These are phyloP conservation scores for Columba livia DNA, from an alignment of 2,113 vertebrate genomes.

Conservation along the genomic window DNA sequence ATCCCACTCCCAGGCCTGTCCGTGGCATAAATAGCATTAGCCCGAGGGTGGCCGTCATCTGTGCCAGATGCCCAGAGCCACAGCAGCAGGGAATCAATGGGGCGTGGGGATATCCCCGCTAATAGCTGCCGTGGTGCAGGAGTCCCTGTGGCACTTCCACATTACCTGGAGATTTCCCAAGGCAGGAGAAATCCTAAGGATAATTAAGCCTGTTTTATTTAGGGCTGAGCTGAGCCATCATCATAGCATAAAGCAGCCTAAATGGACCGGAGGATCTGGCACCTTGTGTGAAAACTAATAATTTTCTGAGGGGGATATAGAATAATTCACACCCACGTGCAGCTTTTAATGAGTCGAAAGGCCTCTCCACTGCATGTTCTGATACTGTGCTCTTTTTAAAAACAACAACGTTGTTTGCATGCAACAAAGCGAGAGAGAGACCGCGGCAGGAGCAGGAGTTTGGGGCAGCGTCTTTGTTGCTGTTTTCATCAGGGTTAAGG, in stretches of 20 bases:
- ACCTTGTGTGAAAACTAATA: conserved; percentile 59
- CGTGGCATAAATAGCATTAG: conserved; percentile 41
- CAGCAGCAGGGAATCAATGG: conserved; percentile 64
- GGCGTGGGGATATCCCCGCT: conserved; percentile 54
- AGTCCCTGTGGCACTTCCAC: conserved; percentile 64
- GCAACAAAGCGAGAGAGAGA: not conserved
- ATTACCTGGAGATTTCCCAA: conserved; percentile 72
- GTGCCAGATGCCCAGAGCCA: conserved; percentile 57
- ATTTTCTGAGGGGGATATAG: conserved; percentile 57
- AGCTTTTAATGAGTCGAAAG: conserved; percentile 45
- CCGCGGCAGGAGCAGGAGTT: not conserved
- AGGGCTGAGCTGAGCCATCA: conserved; percentile 66
- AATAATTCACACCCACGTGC: conserved; percentile 55
- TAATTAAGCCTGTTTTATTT: conserved; percentile 70
- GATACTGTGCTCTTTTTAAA: not conserved
- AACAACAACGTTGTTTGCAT: not conserved
- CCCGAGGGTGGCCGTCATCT: conserved; percentile 26
- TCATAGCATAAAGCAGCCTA: conserved; percentile 65
- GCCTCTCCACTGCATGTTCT: not conserved
- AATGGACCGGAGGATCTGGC: conserved; percentile 65
- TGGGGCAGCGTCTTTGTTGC: conserved; percentile 47
- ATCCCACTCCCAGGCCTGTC: not conserved
- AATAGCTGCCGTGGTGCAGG: conserved; percentile 54
- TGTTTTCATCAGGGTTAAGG: conserved; percentile 64
- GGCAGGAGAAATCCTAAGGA: conserved; percentile 69